Base-by-base conservation (phyloP, 1,140 invertebrate species). In the Trypoxylus dichotomus region DNA sequence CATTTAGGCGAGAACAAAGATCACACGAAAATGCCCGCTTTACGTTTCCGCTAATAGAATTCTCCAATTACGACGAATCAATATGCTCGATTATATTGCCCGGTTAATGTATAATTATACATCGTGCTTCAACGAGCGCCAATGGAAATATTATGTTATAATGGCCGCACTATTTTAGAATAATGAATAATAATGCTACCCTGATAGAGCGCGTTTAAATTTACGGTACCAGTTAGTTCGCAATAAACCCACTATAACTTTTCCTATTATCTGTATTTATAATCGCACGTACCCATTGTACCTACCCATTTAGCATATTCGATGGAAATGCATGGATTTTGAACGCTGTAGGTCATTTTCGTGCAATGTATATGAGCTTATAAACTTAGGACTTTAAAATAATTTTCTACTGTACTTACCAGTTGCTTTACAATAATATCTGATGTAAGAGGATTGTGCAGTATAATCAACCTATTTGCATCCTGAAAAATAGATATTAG, bases 131-230 rank as follows among this genome's bases (percentile, higher is more conserved):
- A 68, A 27, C 25, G 60, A 24, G 60, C 11, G 24, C 60, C 8
- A 25, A 2, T 15, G 24, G 60, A 68, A 24, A 68, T 68, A 27
- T 68, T 68, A 3, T 21, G 6, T 68, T 24, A 5, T 68, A 68
- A 29, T 68, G 60, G 27, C 10, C 32, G 21, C 25, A 68, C 10
- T 68, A 29, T 68, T 68, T 68, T 68, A 68, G 6, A 29, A 29
- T 68, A 68, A 68, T 68, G 60, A 68, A 29, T 68, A 68, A 68
- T 68, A 68, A 68, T 29, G 27, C 24, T 7, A 11, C 60, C 25
- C 60, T 24, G 6, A 68, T 68, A 29, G 60, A 68, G 60, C 3
- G 21, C 60, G 60, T 24, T 68, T 25, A 68, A 68, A 68, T 68
- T 68, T 68, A 24, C 11, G 24, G n/a, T 2, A 13, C 24, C 60